phyloP scores from a whole-genome alignment of 1,140 invertebrate species.

The Caenorhabditis brenneri region DNA sequence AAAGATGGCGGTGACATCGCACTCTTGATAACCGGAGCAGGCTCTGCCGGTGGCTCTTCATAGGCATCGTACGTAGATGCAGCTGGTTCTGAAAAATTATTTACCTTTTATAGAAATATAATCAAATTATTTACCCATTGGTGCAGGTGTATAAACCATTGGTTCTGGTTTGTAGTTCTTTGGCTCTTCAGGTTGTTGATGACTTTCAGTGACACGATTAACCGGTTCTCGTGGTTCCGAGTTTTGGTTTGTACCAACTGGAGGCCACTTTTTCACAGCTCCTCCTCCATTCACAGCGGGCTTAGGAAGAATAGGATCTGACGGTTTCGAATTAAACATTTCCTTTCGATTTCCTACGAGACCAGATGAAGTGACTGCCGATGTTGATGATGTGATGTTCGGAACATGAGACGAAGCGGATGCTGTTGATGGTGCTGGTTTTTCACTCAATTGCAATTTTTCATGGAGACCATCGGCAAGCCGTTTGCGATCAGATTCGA shows the following conservation, averaged over 20 bases:
- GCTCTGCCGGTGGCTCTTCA: conserved; percentile 22
- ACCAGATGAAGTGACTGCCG: conserved; percentile 9
- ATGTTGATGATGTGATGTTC: conserved; percentile 26
- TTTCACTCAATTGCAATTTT: conserved; percentile 44
- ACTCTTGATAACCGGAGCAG: neutral
- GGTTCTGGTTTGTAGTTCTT: neutral
- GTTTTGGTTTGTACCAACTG: neutral
- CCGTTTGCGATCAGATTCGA: conserved; percentile 53
- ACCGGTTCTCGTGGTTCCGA: neutral
- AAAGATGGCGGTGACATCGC: neutral
- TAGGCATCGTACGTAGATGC: neutral
- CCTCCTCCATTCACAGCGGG: neutral
- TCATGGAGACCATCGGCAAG: conserved; percentile 57
- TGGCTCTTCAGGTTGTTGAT: neutral
- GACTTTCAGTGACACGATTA: neutral
- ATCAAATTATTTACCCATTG: neutral
- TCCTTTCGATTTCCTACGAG: conserved; percentile 58
- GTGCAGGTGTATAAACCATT: neutral
- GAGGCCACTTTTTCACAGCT: neutral
- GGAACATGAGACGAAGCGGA: neutral
- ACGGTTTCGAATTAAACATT: conserved; percentile 61
- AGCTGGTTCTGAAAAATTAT: neutral
- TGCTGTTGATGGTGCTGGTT: neutral
- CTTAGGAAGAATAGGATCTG: neutral
- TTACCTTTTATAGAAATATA: neutral